These are phyloP conservation scores for Smithornis capensis DNA, from an alignment of 2,113 vertebrate genomes.

Conservation along the genomic window DNA sequence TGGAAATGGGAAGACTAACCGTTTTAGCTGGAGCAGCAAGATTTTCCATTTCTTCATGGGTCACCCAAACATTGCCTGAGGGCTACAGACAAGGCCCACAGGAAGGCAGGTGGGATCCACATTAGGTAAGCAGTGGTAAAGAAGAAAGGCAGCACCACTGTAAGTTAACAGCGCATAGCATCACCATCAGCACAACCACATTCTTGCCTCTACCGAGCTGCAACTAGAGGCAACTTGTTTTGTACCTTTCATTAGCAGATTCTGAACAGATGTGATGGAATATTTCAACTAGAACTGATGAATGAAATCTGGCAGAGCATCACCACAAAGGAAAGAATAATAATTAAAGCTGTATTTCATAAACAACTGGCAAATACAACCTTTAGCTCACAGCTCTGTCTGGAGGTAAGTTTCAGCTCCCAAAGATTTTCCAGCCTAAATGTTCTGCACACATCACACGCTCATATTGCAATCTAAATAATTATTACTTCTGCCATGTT, in stretches of 20 bases:
- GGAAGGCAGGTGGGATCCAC: conserved; percentile 78
- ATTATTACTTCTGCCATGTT: neutral
- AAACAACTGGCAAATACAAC: neutral
- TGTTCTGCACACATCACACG: neutral
- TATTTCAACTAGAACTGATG: neutral
- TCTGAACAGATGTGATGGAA: neutral
- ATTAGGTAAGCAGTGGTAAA: conserved; percentile 93
- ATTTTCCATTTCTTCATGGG: conserved; percentile 99
- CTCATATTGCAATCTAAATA: neutral
- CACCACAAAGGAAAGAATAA: neutral
- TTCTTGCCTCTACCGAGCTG: conserved; percentile 67
- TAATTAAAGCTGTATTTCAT: conserved; percentile 25
- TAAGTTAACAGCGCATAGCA: conserved; percentile 94
- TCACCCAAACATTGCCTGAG: conserved; percentile 99
- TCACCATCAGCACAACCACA: conserved; percentile 81
- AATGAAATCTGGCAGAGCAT: neutral
- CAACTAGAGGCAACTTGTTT: conserved; percentile 52
- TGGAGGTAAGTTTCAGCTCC: neutral
- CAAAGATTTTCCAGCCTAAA: conserved; percentile 9
- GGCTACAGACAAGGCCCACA: conserved; percentile 82
- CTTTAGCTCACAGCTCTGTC: neutral
- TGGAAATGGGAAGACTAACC: conserved; percentile 81
- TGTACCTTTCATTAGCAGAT: neutral
- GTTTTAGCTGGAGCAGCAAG: conserved; percentile 94
- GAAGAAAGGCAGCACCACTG: conserved; percentile 97